These are phyloP conservation scores for Arrhopalites spinosus DNA, from an alignment of 2,888 invertebrate genomes.

Conservation along the genomic window DNA sequence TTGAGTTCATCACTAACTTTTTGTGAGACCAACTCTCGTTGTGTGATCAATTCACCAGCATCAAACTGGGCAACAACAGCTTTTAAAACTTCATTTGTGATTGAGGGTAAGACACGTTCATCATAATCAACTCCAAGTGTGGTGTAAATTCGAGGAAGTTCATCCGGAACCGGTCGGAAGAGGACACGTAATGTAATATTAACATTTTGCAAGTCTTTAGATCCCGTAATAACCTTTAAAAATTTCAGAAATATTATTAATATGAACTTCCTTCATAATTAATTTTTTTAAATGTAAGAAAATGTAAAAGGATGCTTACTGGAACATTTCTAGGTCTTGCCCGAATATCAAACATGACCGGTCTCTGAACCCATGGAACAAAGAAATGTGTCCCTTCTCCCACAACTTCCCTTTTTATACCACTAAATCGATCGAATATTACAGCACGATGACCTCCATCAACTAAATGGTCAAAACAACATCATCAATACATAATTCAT, in stretches of 20 bases:
- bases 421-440: conserved; percentile 98
- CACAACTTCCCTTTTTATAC: conserved; percentile 87
- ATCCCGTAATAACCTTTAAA: conserved; percentile 75
- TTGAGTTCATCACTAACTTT: conserved; percentile 89
- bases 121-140: conserved; percentile 97
- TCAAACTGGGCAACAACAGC: conserved; percentile 99
- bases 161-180: conserved; percentile 91
- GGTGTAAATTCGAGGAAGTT: conserved; percentile 92
- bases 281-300: too few relatives aligned
- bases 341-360: conserved; percentile 97
- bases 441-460: conserved; percentile 98
- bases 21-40: conserved; percentile 90
- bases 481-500: background rate
- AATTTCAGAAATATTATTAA: too few relatives aligned
- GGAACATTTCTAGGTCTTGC: conserved; percentile 96
- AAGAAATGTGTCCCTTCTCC: conserved; percentile 99
- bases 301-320: conserved; percentile 61
- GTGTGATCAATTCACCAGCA: conserved; percentile 98
- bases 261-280: too few relatives aligned
- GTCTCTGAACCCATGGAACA: conserved; percentile 97
- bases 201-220: conserved; percentile 99
- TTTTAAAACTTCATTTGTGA: conserved; percentile 97
- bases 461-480: conserved; percentile 65
- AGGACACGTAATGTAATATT: conserved; percentile 98
- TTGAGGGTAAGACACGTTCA: conserved; percentile 96